Conservation (phyloP, 2,113 vertebrate genomes). For the Triplophysa siluroides region DNA sequence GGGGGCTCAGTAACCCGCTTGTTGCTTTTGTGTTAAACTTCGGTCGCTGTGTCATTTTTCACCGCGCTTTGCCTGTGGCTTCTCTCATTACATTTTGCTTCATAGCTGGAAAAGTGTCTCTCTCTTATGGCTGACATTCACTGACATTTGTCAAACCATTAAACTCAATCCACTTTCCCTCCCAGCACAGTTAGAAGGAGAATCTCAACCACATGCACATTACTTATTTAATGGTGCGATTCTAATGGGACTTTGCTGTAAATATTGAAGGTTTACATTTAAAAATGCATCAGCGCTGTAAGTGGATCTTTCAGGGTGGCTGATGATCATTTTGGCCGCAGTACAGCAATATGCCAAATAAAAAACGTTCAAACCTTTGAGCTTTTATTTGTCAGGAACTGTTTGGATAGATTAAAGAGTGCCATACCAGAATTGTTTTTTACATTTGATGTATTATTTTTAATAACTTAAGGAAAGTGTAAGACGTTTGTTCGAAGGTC, state of each 20-base stretch:
- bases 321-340: neutral
- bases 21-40: constrained; percentile 12
- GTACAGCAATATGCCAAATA: neutral
- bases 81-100: constrained; percentile 38
- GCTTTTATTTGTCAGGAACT: too few species aligned
- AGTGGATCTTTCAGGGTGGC: constrained; percentile 8
- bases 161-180: constrained; percentile 33
- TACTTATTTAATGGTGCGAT: constrained; percentile 49
- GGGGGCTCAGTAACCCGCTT: neutral
- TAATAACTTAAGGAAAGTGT: too few species aligned
- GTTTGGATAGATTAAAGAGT: too few species aligned
- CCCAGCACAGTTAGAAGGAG: constrained; percentile 15
- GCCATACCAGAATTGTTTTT: too few species aligned
- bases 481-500: too few species aligned
- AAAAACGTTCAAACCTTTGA: neutral
- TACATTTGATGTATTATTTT: too few species aligned
- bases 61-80: constrained; percentile 7
- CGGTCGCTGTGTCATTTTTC: neutral
- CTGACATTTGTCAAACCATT: constrained; percentile 56
- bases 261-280: constrained; percentile 37
- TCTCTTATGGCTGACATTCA: constrained; percentile 51
- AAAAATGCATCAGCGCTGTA: constrained; percentile 5
- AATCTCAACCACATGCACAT: constrained; percentile 52
- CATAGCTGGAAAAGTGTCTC: constrained; percentile 10
- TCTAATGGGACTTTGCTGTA: constrained; percentile 41